phyloP scores from a whole-genome alignment of 1,140 invertebrate species.

The Pygmarrhopalites habei region DNA sequence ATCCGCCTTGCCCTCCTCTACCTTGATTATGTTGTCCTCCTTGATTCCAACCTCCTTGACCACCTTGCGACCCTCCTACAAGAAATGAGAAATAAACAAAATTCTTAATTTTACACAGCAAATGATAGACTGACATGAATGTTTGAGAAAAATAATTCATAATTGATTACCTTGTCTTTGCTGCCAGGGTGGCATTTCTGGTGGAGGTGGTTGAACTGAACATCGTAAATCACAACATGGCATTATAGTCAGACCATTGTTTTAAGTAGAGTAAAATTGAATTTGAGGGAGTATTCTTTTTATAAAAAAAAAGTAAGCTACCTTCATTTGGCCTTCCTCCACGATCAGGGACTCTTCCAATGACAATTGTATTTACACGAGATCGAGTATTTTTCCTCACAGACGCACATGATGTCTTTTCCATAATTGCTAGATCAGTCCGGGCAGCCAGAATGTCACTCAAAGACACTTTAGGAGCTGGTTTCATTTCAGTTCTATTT shows the following conservation, averaged over 20 bases:
- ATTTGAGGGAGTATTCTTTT: too few species aligned
- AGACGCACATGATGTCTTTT: conserved; percentile 76
- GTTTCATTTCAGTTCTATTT: conserved; percentile 56
- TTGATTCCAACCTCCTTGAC: too few species aligned
- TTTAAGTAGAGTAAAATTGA: too few species aligned
- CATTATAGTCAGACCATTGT: too few species aligned
- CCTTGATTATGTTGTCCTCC: too few species aligned
- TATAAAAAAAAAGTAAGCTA: too few species aligned
- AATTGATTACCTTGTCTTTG: conserved; percentile 51
- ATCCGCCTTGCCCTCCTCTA: neutral
- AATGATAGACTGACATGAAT: too few species aligned
- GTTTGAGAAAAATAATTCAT: too few species aligned
- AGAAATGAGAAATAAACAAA: too few species aligned
- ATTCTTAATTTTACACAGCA: too few species aligned
- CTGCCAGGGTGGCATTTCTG: conserved; percentile 91
- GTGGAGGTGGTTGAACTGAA: conserved; percentile 82
- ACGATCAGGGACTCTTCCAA: conserved; percentile 76
- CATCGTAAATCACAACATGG: too few species aligned
- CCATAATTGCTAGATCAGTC: conserved; percentile 69
- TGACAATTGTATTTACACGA: conserved; percentile 75
- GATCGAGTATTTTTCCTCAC: conserved; percentile 72
- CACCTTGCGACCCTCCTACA: too few species aligned
- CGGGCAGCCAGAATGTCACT: conserved; percentile 72
- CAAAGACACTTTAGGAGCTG: conserved; percentile 57
- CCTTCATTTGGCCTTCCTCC: conserved; percentile 77